Evolutionary conservation across 2,888 invertebrate genomes (phyloP), one percentile per base, ranked within the genome.

Genomic region (Hofmannophila pseudospretella): DNA sequence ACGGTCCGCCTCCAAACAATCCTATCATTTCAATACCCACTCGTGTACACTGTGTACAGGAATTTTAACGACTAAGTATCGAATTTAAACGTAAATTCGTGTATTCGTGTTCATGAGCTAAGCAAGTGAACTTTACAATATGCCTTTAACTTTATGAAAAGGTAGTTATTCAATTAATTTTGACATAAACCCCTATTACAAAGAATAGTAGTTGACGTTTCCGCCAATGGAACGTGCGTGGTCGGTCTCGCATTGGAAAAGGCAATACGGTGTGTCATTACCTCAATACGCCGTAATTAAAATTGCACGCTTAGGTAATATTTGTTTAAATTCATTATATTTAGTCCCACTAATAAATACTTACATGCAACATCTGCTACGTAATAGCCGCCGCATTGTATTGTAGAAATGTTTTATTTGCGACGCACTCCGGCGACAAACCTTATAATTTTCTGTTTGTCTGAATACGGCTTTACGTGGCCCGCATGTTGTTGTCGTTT

Each of bases 311-410:
- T 60, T 72, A 77, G 73, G 69, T 76, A 70, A 77, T 84, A 80
- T 85, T 86, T 85, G 85, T 80, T 80, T 71, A 74, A 75, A 81
- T 79, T 81, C 71, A 73, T 85, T 82, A 84, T 60, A n/a, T n/a
- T n/a, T n/a, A 64, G 64, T 58, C 61, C 70, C 69, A 52, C 73
- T 82, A 84, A 85, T 84, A 76, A 75, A 78, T 79, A 77, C 71
- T 73, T 80, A 67, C 67, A 72, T 65, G 67, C 72, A 71, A 75
- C 85, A 84, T 85, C 84, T 86, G 85, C 71, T 67, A 63, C 49
- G 53, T 71, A 77, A 74, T 77, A 69, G 60, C 53, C 44, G 51
- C 47, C 51, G 59, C 57, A 58, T 54, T 64, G 68, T 58, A 70
- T 66, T 76, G 67, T 72, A 58, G 58, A 60, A 65, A 69, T 72